Evolutionary conservation across 2,113 vertebrate species (phyloP), one percentile per base, ranked within the genome.

Genomic region (Circaetus cinerascens): DNA sequence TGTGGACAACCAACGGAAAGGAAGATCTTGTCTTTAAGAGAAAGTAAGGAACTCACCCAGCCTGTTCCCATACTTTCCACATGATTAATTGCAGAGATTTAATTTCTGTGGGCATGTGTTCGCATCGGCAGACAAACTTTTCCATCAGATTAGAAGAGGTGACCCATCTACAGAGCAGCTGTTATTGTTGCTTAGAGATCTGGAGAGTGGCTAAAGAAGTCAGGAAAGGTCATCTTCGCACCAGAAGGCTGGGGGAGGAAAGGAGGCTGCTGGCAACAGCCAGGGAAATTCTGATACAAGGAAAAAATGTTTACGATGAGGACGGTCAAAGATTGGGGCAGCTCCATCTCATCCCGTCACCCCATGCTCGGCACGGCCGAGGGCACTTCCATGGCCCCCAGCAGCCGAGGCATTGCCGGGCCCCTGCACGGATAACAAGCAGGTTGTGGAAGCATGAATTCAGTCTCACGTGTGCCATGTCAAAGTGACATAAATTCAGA

Each of bases 351-450:
- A 1, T 9, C 36, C 45, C 11, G 0, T 16, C 18, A 26, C 60
- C 67, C 30, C 12, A 5, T 3, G 8, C 43, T n/a, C 4, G 1
- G 27, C 43, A 15, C 0, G 0, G 34, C 36, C 6, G 2, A 45
- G 67, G 67, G 32, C 59, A 20, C 45, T 32, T 10, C 36, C 17
- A 5, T 2, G 7, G 9, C 15, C 46, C 38, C 27, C n/a, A 22
- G 17, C 46, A 20, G 40, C 41, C 16, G 9, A 11, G 34, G 87
- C 29, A 9, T 36, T 13, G 26, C 27, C 2, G 20, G 45, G 8
- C 26, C 40, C 63, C 66, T 2, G 12, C 15, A 2, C 0, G 5
- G 60, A 13, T 3, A 30, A 30, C 12, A 23, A 51, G 40, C n/a
- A 19, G 22, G 41, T 13, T 8, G 29, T 15, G 32, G 38, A n/a